Conservation (phyloP, 2,113 vertebrate genomes). For the Podilymbus podiceps region DNA sequence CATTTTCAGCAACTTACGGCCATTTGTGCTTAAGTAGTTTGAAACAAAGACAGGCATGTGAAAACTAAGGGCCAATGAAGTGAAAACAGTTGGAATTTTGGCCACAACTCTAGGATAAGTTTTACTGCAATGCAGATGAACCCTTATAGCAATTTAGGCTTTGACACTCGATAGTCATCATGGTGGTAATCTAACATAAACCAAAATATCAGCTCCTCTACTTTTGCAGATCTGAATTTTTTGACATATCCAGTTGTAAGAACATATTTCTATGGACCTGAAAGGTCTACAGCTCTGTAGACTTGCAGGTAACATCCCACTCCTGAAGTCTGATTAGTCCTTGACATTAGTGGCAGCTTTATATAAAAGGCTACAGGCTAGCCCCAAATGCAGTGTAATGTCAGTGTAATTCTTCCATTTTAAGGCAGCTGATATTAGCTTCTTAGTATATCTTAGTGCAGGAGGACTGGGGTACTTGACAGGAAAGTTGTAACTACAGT, state of each 20-base stretch:
- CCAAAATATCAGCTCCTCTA: background rate
- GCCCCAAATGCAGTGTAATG: background rate
- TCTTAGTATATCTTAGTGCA: background rate
- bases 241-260: background rate
- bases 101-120: background rate
- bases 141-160: background rate
- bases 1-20: background rate
- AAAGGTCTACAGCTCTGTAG: background rate
- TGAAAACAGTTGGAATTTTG: background rate
- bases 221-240: background rate
- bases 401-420: background rate
- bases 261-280: background rate
- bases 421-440: background rate
- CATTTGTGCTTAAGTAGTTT: slow-evolving; percentile 1
- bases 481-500: background rate
- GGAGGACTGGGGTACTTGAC: background rate
- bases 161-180: background rate
- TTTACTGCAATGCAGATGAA: background rate
- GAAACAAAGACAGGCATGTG: background rate
- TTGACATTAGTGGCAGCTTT: background rate
- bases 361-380: background rate
- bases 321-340: background rate
- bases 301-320: background rate
- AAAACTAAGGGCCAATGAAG: background rate
- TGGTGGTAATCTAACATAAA: background rate